A percentile compares a stretch with the other conserved stretches of the same genome.
Conservation (phyloP, 2,888 invertebrate species). For the Eurytoma californica region DNA sequence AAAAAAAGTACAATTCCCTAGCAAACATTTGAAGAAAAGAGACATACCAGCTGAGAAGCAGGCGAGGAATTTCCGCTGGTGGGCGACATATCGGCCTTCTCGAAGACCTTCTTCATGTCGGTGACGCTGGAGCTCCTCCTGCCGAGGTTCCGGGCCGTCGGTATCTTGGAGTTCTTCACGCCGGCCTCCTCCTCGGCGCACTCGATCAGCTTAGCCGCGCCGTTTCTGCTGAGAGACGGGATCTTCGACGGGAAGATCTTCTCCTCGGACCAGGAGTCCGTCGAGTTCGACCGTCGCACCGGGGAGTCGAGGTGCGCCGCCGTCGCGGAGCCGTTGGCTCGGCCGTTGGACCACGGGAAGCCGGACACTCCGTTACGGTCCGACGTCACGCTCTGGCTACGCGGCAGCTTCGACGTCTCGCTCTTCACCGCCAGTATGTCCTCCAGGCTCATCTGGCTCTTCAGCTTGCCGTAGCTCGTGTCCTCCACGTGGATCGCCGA, state of each 20-base stretch:
- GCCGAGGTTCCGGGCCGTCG: conserved; percentile 64
- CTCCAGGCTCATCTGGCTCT: conserved; percentile 69
- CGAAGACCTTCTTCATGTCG: conserved; percentile 79
- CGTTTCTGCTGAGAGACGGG: conserved; percentile 61
- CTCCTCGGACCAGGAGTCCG: conserved; percentile 63
- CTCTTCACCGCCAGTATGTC: conserved; percentile 66
- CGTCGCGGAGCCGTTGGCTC: not conserved
- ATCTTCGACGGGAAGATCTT: conserved; percentile 65
- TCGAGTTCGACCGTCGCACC: conserved; percentile 48
- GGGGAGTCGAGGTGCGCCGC: not conserved
- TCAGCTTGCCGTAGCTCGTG: conserved; percentile 62
- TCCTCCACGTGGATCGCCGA: conserved; percentile 70
- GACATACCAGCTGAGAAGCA: conserved; percentile 25
- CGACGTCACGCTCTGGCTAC: conserved; percentile 52
- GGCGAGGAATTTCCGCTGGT: conserved; percentile 40
- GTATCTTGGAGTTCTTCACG: conserved; percentile 63
- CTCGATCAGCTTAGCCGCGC: conserved; percentile 36
- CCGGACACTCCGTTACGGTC: not conserved
- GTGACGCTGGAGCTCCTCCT: conserved; percentile 76
- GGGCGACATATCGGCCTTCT: conserved; percentile 71
- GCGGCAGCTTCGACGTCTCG: conserved; percentile 47
- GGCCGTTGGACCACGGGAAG: not conserved
- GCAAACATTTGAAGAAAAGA: too few relatives aligned
- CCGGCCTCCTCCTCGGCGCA: not conserved
- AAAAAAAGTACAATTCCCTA: too few relatives aligned